Base-by-base conservation (phyloP, 1,140 invertebrate species). In the Hylyphantes graminicola region DNA sequence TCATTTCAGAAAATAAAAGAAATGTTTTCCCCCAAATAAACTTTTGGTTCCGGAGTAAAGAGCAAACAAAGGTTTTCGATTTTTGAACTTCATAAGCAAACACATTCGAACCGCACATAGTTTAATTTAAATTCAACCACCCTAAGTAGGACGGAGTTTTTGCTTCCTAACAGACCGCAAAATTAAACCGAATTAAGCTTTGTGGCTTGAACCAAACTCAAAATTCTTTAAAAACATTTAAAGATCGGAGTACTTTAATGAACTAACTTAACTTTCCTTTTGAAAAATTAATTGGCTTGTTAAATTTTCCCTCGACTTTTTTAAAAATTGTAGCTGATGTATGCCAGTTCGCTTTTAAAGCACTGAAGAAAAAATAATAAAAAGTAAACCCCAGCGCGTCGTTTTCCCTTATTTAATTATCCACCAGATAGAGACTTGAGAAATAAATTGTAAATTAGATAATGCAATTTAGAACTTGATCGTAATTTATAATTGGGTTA, bases 401-500 rank as follows among this genome's bases (percentile, higher is more conserved):
- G 75, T 72, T 73, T 81, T 81, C 79, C 68, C 72, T 81, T 72
- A 81, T 81, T 81, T 73, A 81, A 81, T 81, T 81, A 81, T 81
- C 55, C 64, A 17, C 68, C 10, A 75, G 55, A 35, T 48, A 74
- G 70, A 51, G 70, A 67, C 48, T 55, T 73, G 53, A 63, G 68
- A 53, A 83, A 83, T 83, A 83, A 83, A 83, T 83, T 83, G 70
- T 83, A 83, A 83, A 83, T 83, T 83, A 57, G 80, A 83, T 83
- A 83, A 83, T 83, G 80, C 61, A 83, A 83, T 83, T 83, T 83
- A 74, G 70, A 73, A 65, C 70, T 35, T 83, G 80, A 83, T 83
- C 80, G 80, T 83, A 83, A 83, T 83, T 83, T 83, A 83, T 83
- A 83, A 83, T 83, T 83, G 72, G 61, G 80, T 83, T 83, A 83